Conservation (phyloP, 2,797 vertebrate genomes). For the Tenualosa thibaudeaui region DNA sequence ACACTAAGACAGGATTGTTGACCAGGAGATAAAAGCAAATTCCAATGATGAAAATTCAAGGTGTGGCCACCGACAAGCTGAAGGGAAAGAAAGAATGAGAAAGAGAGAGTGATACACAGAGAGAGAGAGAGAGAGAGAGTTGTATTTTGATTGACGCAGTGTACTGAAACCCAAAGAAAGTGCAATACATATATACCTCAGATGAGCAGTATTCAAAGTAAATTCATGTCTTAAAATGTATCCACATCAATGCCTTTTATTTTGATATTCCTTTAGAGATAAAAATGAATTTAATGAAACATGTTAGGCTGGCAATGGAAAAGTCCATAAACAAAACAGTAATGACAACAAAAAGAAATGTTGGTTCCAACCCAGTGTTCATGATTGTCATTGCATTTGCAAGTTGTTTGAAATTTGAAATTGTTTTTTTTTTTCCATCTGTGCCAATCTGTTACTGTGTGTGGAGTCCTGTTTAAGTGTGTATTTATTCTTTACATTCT, state of each 20-base stretch:
- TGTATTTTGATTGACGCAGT: slow-evolving; percentile 15
- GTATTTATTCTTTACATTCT: slow-evolving; percentile 27
- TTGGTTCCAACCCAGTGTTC: not conserved
- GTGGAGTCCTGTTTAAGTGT: slow-evolving; percentile 11
- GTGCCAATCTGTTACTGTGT: slow-evolving; percentile 14
- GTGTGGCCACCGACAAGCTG: slow-evolving; percentile 11
- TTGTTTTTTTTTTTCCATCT: not conserved
- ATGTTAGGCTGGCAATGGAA: not conserved
- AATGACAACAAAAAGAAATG: not conserved
- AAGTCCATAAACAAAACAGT: not conserved
- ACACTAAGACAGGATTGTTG: slow-evolving; percentile 2
- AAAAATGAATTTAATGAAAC: not conserved
- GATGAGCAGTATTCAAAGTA: slow-evolving; percentile 50
- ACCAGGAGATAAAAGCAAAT: not conserved
- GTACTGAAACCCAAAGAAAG: slow-evolving; percentile 76
- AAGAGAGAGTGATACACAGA: not conserved
- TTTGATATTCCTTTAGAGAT: slow-evolving; percentile 4
- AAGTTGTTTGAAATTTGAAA: not conserved
- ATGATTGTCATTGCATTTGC: slow-evolving; percentile 9
- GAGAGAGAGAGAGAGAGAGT: not conserved
- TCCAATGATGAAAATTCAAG: not conserved
- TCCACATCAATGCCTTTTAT: not conserved
- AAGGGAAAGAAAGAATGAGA: slow-evolving; percentile 28
- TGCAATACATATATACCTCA: slow-evolving; percentile 85
- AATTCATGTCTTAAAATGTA: slow-evolving; percentile 8